phyloP scores from a whole-genome alignment of 2,797 vertebrate species.

The Phoxinus dragarum region DNA sequence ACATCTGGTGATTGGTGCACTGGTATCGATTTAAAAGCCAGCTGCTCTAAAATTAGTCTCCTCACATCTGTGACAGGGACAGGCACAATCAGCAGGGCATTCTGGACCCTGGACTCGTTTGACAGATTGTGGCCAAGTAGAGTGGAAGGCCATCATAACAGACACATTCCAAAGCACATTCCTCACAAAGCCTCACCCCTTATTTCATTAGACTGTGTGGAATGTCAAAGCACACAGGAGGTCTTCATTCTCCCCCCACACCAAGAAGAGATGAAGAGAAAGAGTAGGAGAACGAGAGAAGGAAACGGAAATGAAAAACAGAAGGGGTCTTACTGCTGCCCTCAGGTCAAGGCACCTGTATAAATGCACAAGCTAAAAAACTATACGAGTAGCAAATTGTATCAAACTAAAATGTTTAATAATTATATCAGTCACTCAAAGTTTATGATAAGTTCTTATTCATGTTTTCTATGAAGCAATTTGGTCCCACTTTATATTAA shows the following conservation, averaged over 20 bases:
- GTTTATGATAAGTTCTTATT: neutral
- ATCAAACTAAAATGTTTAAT: neutral
- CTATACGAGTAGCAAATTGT: neutral
- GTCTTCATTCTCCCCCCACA: slow-evolving; percentile 34
- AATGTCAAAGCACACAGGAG: slow-evolving; percentile 71
- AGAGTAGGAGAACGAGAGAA: slow-evolving; percentile 69
- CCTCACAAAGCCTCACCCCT: slow-evolving; percentile 77
- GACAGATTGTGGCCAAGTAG: slow-evolving; percentile 4
- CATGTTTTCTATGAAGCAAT: neutral
- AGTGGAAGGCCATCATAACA: slow-evolving; percentile 69
- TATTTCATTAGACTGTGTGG: slow-evolving; percentile 76
- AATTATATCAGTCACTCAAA: neutral
- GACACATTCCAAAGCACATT: slow-evolving; percentile 79
- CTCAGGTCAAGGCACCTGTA: slow-evolving; percentile 57
- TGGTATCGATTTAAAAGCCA: slow-evolving; percentile 80
- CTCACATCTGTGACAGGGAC: slow-evolving; percentile 62
- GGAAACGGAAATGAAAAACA: slow-evolving; percentile 78
- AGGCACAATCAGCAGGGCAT: slow-evolving; percentile 59
- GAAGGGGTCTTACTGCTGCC: slow-evolving; percentile 68
- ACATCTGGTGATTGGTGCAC: slow-evolving; percentile 68
- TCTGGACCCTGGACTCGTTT: slow-evolving; percentile 42
- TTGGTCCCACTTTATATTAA: no score
- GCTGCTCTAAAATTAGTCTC: slow-evolving; percentile 73
- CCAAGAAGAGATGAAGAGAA: slow-evolving; percentile 62
- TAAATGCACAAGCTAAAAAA: slow-evolving; percentile 13